Base-by-base conservation (phyloP, 2,113 vertebrate species). In the Saccopteryx leptura region DNA sequence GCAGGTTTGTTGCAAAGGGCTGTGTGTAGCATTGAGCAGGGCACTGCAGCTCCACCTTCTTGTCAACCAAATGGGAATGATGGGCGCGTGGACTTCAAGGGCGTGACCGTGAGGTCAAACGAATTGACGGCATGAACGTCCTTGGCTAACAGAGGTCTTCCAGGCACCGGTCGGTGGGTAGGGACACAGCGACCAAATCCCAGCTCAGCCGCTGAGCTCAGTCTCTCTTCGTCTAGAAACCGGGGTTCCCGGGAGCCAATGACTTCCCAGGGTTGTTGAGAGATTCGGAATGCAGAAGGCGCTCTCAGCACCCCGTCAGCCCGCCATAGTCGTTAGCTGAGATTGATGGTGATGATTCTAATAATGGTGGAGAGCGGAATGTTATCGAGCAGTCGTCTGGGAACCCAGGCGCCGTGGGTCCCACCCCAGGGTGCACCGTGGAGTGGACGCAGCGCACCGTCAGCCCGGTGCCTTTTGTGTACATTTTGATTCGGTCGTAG, bases 81-180 rank as follows among this genome's bases (percentile, higher is more conserved):
- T 2, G 13, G 71, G 21, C 39, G 66, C 0, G 14, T 1, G 52
- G 54, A 46, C 6, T 26, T 75, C 56, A 52, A 65, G 84, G 84
- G 26, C 12, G 31, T 12, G 66, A 17, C 76, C 10, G 31, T 14
- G 65, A 83, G 19, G 28, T 8, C 0, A 9, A 58, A 5, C 2
- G 33, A n/a, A 21, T 54, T 4, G 3, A 66, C 5, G 39, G 50
- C 2, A 0, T 1, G 7, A 9, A 50, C 28, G 39, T 46, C 21
- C 66, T 88, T 23, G 15, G 54, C 23, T 3, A 46, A 31, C 0
- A 18, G 48, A 61, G 50, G 9, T 17, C n/a, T 50, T 84, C 71
- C 1, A 7, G 48, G 88, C 12, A 50, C 71, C 72, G 39, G 2
- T 14, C 2, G 12, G 24, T 1, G 23, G 71, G 54, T 2, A 48